A percentile compares a stretch with the other conserved stretches of the same genome.
Evolutionary conservation across 2,113 vertebrate species (phyloP).

Genomic region (Ciconia boyciana): DNA sequence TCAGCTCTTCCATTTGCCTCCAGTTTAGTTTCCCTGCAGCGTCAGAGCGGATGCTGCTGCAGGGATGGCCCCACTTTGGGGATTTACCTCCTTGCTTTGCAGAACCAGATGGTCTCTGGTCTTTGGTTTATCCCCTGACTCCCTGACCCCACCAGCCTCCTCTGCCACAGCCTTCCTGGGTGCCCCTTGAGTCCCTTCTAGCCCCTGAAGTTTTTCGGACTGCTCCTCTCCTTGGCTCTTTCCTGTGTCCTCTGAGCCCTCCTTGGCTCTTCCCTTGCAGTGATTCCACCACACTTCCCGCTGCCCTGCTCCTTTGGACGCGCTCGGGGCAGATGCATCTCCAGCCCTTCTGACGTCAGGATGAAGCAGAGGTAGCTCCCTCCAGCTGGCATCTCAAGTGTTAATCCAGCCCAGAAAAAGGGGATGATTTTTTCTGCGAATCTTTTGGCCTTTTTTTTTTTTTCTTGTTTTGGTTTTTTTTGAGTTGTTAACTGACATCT

Average conservation of each 20-base stretch:
- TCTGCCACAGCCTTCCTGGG: not conserved
- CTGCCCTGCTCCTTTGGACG: not conserved
- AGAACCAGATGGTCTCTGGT: not conserved
- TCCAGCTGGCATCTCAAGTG: not conserved
- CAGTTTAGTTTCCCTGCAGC: not conserved
- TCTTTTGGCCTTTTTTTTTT: not conserved
- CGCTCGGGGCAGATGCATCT: not conserved
- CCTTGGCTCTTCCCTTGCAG: not conserved
- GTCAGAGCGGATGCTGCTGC: not conserved
- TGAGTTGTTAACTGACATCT: conserved; percentile 9
- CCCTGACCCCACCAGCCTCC: not conserved
- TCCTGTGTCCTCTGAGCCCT: not conserved
- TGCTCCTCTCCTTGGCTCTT: not conserved
- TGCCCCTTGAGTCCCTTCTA: not conserved
- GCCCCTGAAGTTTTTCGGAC: not conserved
- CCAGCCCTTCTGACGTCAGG: not conserved
- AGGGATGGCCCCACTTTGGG: not conserved
- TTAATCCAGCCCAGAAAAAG: not conserved
- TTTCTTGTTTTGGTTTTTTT: not conserved
- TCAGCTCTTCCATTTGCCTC: not conserved
- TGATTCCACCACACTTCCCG: not conserved
- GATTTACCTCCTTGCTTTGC: not conserved
- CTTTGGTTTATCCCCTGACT: not conserved
- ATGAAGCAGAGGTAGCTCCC: not conserved
- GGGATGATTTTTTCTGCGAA: not conserved